Base-by-base conservation (phyloP, 2,888 invertebrate species). In the Vannuccia rotundouncinata region DNA sequence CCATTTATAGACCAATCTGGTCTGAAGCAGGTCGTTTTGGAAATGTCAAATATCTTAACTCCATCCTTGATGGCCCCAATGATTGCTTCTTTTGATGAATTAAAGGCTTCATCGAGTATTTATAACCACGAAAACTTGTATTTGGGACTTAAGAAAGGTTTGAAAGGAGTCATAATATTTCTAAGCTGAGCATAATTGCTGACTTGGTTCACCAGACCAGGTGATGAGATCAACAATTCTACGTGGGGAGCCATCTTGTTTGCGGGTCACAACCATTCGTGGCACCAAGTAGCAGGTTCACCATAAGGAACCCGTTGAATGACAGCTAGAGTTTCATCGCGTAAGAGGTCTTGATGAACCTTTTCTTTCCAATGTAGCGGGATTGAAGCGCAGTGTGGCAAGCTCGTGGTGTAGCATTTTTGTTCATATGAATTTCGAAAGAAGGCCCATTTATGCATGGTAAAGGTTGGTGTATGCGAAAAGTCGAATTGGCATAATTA, bases 1-100 rank as follows among this genome's bases (percentile, higher is more conserved):
- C 84, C 82, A 29, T 82, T 81, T 31, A 78, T 66, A 25, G 82
- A 83, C 83, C 82, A 81, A 66, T 83, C 83, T 10, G 82, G 81
- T 31, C 82, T 78, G n/a, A 83, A 79, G 79, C 83, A 83, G 27
- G 82, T 83, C 29, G 73, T 74, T 10, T 81, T 79, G 27, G 80
- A 22, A 1, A 74, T 66, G 66, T 82, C 82, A 79, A 83, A 83
- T 25, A 83, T 30, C n/a, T 81, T 77, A 0, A 83, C 82, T 45
- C 82, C 82, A 73, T 83, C 80, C 73, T 78, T 79, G 76, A 82
- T 82, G 59, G 82, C 82, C 25, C 79, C 13, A 28, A 79, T 73
- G 60, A 83, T 82, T 28, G 73, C 77, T 30, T 78, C 74, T 76
- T 82, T 82, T 29, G 82, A 82, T 28, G 80, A 29, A 0, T 74